A percentile compares a stretch with the other conserved stretches of the same genome.
These are phyloP conservation scores for Tetropium fuscum DNA, from an alignment of 2,888 invertebrate species.

Conservation along the genomic window DNA sequence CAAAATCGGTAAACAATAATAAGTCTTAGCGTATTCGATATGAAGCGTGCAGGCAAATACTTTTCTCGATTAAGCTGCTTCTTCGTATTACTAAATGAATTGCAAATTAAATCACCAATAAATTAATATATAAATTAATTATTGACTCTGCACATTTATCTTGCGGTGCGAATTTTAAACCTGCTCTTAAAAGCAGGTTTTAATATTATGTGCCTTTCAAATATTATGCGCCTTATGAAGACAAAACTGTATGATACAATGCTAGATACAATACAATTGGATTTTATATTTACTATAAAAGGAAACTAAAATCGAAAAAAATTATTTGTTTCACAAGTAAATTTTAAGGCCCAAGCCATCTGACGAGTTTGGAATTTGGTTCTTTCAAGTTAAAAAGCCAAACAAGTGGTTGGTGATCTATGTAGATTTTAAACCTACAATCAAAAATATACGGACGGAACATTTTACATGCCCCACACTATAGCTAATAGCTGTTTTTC, in stretches of 20 bases:
- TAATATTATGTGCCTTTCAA: not conserved
- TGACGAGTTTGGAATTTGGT: too few relatives aligned
- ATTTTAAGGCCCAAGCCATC: not conserved
- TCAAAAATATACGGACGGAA: too few relatives aligned
- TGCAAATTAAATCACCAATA: constrained; percentile 40
- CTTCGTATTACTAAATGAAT: constrained; percentile 33
- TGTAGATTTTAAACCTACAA: too few relatives aligned
- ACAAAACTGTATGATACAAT: not conserved
- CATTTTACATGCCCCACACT: too few relatives aligned
- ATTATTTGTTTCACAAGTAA: too few relatives aligned
- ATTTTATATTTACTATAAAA: not conserved
- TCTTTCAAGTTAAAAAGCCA: too few relatives aligned
- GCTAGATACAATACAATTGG: not conserved
- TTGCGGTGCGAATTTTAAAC: too few relatives aligned
- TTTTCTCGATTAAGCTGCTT: constrained; percentile 23
- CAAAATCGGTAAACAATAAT: constrained; percentile 20
- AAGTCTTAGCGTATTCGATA: constrained; percentile 1
- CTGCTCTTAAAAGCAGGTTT: constrained; percentile 27
- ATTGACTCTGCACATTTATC: constrained; percentile 25
- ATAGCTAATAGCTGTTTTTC: too few relatives aligned
- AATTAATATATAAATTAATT: constrained; percentile 36
- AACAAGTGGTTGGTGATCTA: too few relatives aligned
- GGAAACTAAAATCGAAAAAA: too few relatives aligned
- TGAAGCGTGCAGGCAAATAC: constrained; percentile 15
- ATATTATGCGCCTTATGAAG: not conserved